Percentiles rank a stretch among this genome's conserved stretches.
Conservation (phyloP, 2,113 vertebrate genomes). For the Grallaria varia region DNA sequence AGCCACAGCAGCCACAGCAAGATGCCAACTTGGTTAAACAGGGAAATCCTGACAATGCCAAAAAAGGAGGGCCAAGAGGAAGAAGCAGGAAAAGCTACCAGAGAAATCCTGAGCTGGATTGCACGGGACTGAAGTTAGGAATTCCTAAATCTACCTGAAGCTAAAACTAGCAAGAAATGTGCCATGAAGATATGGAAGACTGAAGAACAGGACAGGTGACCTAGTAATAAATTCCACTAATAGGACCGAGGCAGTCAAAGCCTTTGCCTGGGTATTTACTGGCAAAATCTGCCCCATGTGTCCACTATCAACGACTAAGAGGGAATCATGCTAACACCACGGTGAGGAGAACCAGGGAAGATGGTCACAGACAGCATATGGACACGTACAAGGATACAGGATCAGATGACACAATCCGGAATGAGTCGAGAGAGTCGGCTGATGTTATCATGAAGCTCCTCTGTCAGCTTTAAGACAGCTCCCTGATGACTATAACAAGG, state of each 20-base stretch:
- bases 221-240: background rate
- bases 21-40: background rate
- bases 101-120: background rate
- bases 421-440: background rate
- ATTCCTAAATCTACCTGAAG: background rate
- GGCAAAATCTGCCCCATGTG: background rate
- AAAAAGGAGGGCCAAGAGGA: background rate
- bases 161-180: background rate
- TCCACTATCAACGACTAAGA: background rate
- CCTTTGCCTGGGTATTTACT: background rate
- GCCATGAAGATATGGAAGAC: background rate
- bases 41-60: background rate
- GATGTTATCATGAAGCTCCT: background rate
- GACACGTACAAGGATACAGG: rapidly evolving
- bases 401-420: rapidly evolving
- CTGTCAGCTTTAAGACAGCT: background rate
- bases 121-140: background rate
- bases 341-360: background rate
- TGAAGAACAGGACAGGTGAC: background rate
- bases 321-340: background rate
- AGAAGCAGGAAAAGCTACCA: background rate
- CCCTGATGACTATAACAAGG: background rate
- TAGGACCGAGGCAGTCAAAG: background rate
- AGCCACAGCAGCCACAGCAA: background rate
- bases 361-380: background rate